Base-by-base conservation (phyloP, 1,140 invertebrate species). In the Aphelenchoides fujianensis region DNA sequence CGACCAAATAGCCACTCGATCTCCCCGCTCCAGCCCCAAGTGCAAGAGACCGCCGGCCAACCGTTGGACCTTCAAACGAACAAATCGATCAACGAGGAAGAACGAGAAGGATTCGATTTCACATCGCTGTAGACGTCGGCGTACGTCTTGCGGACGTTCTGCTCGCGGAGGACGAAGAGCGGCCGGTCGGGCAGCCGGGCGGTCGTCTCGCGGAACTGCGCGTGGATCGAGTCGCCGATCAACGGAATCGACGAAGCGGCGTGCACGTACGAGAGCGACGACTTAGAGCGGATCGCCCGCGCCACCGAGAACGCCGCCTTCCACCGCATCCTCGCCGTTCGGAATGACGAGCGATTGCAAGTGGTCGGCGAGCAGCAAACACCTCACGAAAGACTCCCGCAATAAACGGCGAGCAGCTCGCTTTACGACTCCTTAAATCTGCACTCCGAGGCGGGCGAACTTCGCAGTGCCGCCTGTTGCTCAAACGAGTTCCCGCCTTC, bases 1-100 rank as follows among this genome's bases (percentile, higher is more conserved):
- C 0, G 90, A 89, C 91, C 91, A 95, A 7, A 97, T 86, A 0
- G 90, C 94, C 1, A 97, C 75, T 3, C 91, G 84, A 79, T 97
- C 93, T 0, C 92, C 92, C 54, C 85, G 88, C 70, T 89, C 80
- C 5, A 95, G 82, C 0, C 92, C 92, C 7, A 93, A 79, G 23
- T 88, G 88, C 53, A 89, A 81, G 0, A 97, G 86, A 0, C 91
- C 91, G 7, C 90, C 90, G 1, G 92, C 93, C 1, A 96, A 77
- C 34, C 88, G 87, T 78, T 95, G 90, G 0, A 88, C 89, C 87
- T 92, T 68, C 16, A 75, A 75, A 27, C n/a, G n/a, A n/a, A n/a
- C n/a, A n/a, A n/a, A n/a, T n/a, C n/a, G n/a, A n/a, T 59, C 35
- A 12, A 9, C 71, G 41, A 64, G 30, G 64, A 1, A 69, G 2